Base-by-base conservation (phyloP, 2,888 invertebrate genomes). In the Anticlea derivata region DNA sequence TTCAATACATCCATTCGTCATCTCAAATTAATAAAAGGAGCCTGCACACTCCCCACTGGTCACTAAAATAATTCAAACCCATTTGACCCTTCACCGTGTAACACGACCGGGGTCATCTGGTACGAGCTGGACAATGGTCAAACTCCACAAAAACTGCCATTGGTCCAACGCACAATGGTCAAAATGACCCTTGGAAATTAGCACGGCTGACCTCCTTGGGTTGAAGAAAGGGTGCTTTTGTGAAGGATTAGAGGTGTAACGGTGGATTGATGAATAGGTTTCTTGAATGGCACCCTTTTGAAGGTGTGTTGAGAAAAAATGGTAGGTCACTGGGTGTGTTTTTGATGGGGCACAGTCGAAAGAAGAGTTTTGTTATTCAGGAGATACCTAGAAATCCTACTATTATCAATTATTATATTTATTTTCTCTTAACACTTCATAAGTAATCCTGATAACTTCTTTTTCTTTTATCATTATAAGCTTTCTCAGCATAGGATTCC, bases 81-180 rank as follows among this genome's bases (percentile, higher is more conserved):
- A 46, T 55, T 80, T 83, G 78, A 83, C 84, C 86, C 84, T 70
- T 74, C 71, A 73, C 78, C 68, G 54, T 70, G 80, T 65, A 86
- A 86, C 67, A 53, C 65, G 84, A 86, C 75, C 78, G 62, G 79
- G 89, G 88, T 89, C 86, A 85, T 80, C 82, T 85, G 84, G 86
- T 84, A 86, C 85, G 79, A 66, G 62, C 72, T 54, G 74, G 70
- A 82, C 81, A 86, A 84, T 76, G 74, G 76, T 76, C 57, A 73
- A 65, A 63, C 57, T 52, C 58, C 64, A 66, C 77, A 86, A 83
- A 83, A 83, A 78, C 63, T 67, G 65, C 70, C 73, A 86, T 87
- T 87, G 88, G 87, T 73, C 73, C 65, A 65, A 53, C 44, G 63
- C 23, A 78, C 75, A 85, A 86, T 76, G 69, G 68, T 58, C 47